Evolutionary conservation across 2,888 invertebrate species (phyloP).

Genomic region (Agrotis exclamationis): DNA sequence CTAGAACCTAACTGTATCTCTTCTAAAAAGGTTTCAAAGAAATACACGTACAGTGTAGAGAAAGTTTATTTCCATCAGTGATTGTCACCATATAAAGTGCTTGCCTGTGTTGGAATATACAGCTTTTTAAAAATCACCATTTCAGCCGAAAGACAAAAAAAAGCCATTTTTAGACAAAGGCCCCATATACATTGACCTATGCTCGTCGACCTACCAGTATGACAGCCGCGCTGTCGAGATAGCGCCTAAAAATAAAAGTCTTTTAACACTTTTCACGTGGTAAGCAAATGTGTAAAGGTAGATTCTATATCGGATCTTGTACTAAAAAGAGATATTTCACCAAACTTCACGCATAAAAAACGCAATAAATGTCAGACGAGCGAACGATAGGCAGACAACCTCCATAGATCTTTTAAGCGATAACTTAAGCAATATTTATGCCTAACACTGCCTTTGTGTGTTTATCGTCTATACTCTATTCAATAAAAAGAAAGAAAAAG

Average conservation of each 20-base stretch:
- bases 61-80: too few species aligned
- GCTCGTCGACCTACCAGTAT: too few species aligned
- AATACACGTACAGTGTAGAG: too few species aligned
- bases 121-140: too few species aligned
- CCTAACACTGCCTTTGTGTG: constrained; percentile 76
- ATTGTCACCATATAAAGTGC: too few species aligned
- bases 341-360: constrained; percentile 82
- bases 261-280: not conserved
- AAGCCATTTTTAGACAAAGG: too few species aligned
- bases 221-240: too few species aligned
- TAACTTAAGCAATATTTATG: constrained; percentile 83
- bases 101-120: too few species aligned
- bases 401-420: constrained; percentile 78
- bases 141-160: too few species aligned
- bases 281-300: not conserved
- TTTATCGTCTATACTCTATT: constrained; percentile 78
- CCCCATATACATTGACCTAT: too few species aligned
- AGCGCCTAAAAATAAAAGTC: not conserved
- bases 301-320: not conserved
- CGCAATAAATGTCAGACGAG: constrained; percentile 83
- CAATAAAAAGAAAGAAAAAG: constrained; percentile 75
- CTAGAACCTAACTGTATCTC: too few species aligned
- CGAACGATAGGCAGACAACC: constrained; percentile 78
- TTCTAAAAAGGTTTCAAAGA: too few species aligned
- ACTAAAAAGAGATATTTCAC: constrained; percentile 79